phyloP scores from a whole-genome alignment of 2,888 invertebrate genomes.

The Patella ulyssiponensis region DNA sequence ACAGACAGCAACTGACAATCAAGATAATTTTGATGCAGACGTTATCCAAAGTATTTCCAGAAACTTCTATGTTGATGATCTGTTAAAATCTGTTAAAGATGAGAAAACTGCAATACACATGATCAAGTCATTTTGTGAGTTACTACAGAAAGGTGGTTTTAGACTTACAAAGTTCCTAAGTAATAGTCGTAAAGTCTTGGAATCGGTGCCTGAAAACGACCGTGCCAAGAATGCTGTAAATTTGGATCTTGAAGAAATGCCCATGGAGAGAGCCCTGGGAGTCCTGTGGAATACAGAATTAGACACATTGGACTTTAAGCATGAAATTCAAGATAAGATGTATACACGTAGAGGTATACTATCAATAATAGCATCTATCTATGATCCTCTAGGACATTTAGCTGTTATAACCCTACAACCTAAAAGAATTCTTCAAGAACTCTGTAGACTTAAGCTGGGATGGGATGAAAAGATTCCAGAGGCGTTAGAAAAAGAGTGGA shows the following conservation, averaged over 20 bases:
- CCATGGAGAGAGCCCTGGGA: slow-evolving; percentile 8
- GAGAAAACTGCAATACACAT: not conserved
- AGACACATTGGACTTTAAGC: slow-evolving; percentile 8
- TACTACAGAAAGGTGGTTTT: not conserved
- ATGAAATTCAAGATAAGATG: not conserved
- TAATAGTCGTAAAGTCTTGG: not conserved
- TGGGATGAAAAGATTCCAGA: slow-evolving; percentile 25
- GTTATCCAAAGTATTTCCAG: not conserved
- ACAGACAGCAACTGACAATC: slow-evolving; percentile 14
- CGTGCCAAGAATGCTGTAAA: slow-evolving; percentile 1
- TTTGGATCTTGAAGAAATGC: slow-evolving; percentile 3
- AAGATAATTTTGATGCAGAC: not conserved
- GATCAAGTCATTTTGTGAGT: not conserved
- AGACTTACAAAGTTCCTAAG: slow-evolving; percentile 7
- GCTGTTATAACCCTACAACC: slow-evolving; percentile 13
- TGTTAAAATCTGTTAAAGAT: slow-evolving; percentile 11
- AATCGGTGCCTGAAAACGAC: slow-evolving; percentile 5
- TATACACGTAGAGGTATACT: slow-evolving; percentile 19
- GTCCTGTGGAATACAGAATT: slow-evolving; percentile 13
- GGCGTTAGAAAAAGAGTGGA: not conserved
- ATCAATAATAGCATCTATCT: slow-evolving; percentile 9
- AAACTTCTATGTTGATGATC: slow-evolving; percentile 22
- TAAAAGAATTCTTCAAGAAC: slow-evolving; percentile 23
- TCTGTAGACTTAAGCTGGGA: slow-evolving; percentile 1
- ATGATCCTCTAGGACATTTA: slow-evolving; percentile 25